These are phyloP conservation scores for Melanotaenia nigrans DNA, from an alignment of 2,797 vertebrate species.

Conservation along the genomic window DNA sequence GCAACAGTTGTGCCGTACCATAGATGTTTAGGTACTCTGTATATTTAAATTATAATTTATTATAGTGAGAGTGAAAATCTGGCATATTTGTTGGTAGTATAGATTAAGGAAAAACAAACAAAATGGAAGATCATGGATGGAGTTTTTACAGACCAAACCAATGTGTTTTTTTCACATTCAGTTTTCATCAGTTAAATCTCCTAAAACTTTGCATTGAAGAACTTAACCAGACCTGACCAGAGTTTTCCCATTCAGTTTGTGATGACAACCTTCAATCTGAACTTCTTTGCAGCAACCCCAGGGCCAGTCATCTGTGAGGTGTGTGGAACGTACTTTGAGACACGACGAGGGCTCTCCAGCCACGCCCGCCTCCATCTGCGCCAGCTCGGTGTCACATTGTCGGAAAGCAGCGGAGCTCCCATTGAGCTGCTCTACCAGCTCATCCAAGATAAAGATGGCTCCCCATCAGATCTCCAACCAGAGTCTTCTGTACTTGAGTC, in stretches of 20 bases:
- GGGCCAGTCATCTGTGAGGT: conserved; percentile 74
- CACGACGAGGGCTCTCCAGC: conserved; percentile 79
- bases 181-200: neutral
- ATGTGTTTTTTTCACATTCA: neutral
- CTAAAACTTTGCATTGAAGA: neutral
- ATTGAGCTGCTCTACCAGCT: conserved; percentile 79
- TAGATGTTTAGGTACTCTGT: no score
- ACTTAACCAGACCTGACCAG: neutral
- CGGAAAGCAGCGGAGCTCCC: conserved; percentile 78
- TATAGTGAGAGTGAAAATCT: neutral
- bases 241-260: neutral
- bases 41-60: no score
- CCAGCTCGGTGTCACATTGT: conserved; percentile 76
- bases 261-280: conserved; percentile 27
- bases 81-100: no score
- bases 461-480: conserved; percentile 47
- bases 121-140: no score
- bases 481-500: conserved; percentile 15
- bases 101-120: no score
- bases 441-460: conserved; percentile 67
- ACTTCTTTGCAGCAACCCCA: conserved; percentile 31
- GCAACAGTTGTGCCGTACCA: neutral
- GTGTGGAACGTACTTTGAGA: conserved; percentile 79
- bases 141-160: neutral
- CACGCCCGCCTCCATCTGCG: conserved; percentile 82